A percentile compares a stretch with the other conserved stretches of the same genome.
These are phyloP conservation scores for Leptinotarsa tumamoca DNA, from an alignment of 2,888 invertebrate genomes.

Conservation along the genomic window DNA sequence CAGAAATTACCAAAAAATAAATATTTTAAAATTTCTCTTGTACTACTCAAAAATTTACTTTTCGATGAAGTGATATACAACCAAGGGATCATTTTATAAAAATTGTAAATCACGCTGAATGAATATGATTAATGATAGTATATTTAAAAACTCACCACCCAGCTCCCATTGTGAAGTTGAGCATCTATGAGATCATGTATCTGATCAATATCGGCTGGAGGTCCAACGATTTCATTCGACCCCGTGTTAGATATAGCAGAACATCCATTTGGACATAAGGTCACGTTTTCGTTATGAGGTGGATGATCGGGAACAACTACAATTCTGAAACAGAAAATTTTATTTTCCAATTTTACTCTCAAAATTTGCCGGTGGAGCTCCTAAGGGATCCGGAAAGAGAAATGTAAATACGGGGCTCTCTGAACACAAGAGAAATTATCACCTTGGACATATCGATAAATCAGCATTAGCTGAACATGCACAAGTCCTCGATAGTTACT, in stretches of 20 bases:
- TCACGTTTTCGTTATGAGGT: constrained; percentile 28
- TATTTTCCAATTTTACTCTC: constrained; percentile 1
- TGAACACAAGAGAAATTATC: no score
- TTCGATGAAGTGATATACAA: no score
- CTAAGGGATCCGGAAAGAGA: no score
- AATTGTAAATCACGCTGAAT: not conserved
- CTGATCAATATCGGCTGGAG: constrained; percentile 60
- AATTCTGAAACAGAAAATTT: constrained; percentile 39
- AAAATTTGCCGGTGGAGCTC: no score
- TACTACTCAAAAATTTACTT: no score
- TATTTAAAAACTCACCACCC: constrained; percentile 53
- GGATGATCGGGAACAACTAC: constrained; percentile 27
- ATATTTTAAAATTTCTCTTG: no score
- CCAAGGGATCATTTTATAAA: not conserved
- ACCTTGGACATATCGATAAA: no score
- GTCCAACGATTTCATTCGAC: constrained; percentile 65
- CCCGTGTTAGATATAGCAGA: constrained; percentile 66
- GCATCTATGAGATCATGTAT: constrained; percentile 65
- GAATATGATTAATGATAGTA: not conserved
- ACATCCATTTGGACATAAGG: constrained; percentile 62
- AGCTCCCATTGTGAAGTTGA: constrained; percentile 55
- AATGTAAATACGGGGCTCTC: no score
- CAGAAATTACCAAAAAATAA: no score
- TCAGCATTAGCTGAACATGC: no score
- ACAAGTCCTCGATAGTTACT: no score